phyloP scores from a whole-genome alignment of 1,140 invertebrate genomes.

The Trachelipus rathkii region DNA sequence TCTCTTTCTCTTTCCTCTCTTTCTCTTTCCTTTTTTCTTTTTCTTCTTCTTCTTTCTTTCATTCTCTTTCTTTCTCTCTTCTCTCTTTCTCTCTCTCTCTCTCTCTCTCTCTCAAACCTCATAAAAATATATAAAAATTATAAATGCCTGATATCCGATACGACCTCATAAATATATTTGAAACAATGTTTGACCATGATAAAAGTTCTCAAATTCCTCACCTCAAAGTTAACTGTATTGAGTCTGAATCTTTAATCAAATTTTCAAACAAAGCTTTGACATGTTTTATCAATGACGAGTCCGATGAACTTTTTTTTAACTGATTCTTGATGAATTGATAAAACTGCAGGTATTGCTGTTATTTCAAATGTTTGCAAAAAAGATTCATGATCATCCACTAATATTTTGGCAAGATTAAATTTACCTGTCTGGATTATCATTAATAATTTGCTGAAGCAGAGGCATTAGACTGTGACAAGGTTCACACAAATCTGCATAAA shows the following conservation, averaged over 20 bases:
- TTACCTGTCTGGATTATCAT: conserved; percentile 29
- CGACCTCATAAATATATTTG: too few species aligned
- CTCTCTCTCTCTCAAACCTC: too few species aligned
- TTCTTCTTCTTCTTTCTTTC: too few species aligned
- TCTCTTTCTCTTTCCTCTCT: too few species aligned
- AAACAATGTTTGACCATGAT: too few species aligned
- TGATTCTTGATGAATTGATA: conserved; percentile 14
- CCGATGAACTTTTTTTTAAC: conserved; percentile 28
- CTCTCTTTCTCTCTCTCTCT: too few species aligned
- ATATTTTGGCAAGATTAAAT: conserved; percentile 39
- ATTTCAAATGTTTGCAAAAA: conserved; percentile 28
- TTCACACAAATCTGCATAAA: conserved; percentile 47
- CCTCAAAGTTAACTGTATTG: too few species aligned
- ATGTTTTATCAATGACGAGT: conserved; percentile 20
- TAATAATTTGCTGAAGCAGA: conserved; percentile 38
- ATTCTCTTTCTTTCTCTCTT: too few species aligned
- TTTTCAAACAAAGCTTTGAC: conserved; percentile 24
- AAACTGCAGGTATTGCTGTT: conserved; percentile 25
- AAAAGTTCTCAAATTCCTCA: too few species aligned
- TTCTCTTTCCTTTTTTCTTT: too few species aligned
- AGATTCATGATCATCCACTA: conserved; percentile 24
- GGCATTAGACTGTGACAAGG: conserved; percentile 47
- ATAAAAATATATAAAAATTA: too few species aligned
- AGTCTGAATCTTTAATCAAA: conserved; percentile 10
- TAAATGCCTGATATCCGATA: too few species aligned